These are phyloP conservation scores for Andrena bicolor DNA, from an alignment of 2,888 invertebrate species.

Conservation along the genomic window DNA sequence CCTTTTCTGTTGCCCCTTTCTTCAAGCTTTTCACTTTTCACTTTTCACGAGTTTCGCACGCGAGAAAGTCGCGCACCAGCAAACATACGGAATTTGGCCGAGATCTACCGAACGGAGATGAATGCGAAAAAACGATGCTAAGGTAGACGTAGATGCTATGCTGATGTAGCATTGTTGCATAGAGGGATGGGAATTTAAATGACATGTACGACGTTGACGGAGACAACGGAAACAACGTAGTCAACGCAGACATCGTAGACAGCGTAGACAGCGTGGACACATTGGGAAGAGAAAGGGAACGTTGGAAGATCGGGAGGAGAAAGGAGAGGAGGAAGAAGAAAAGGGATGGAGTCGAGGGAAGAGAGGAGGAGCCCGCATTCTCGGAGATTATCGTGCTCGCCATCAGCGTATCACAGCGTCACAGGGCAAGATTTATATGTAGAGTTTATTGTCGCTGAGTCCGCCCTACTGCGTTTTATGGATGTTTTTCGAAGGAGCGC, in stretches of 20 bases:
- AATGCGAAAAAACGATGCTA: background rate
- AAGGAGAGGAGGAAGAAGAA: constrained; percentile 51
- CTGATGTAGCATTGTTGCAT: background rate
- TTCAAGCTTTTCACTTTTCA: background rate
- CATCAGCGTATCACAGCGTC: constrained; percentile 85
- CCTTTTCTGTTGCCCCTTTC: background rate
- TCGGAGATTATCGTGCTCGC: constrained; percentile 85
- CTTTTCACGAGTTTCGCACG: too few relatives aligned
- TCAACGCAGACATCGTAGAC: constrained; percentile 11
- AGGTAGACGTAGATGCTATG: too few relatives aligned
- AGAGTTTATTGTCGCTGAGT: constrained; percentile 85
- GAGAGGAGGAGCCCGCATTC: constrained; percentile 83
- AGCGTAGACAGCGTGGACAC: constrained; percentile 25
- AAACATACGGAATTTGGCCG: background rate
- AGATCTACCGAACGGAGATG: background rate
- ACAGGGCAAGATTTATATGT: constrained; percentile 85
- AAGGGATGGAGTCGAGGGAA: constrained; percentile 67
- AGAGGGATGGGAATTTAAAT: background rate
- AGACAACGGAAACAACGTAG: constrained; percentile 3
- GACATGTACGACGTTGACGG: constrained; percentile 23
- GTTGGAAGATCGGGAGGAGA: constrained; percentile 44
- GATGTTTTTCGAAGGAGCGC: constrained; percentile 85
- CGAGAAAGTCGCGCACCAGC: too few relatives aligned
- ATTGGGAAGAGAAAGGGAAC: constrained; percentile 37
- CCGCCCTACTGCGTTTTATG: constrained; percentile 86